A percentile compares a stretch with the other conserved stretches of the same genome.
phyloP scores from a whole-genome alignment of 2,113 vertebrate genomes.

The Leucosticte australis region DNA sequence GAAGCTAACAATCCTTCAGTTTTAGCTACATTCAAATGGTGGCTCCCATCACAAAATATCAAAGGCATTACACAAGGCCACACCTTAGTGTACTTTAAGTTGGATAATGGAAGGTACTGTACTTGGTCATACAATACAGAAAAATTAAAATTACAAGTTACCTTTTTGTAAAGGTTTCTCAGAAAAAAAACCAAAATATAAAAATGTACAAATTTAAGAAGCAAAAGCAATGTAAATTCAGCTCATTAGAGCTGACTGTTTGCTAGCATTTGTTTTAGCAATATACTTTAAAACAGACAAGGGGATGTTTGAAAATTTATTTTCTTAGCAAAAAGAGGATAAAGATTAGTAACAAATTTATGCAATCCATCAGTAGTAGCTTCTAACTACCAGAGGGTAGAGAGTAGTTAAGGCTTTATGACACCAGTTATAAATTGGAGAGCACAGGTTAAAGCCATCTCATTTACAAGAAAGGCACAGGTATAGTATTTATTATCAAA shows the following conservation, averaged over 20 bases:
- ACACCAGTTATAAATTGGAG: not conserved
- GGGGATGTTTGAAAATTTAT: not conserved
- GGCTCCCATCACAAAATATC: not conserved
- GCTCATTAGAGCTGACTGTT: not conserved
- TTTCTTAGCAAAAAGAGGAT: not conserved
- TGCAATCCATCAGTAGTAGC: not conserved
- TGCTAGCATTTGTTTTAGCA: not conserved
- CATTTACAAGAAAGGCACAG: not conserved
- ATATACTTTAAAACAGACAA: not conserved
- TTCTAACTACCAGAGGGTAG: not conserved
- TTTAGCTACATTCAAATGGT: not conserved
- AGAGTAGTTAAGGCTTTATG: not conserved
- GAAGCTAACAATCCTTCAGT: not conserved
- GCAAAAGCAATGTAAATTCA: not conserved
- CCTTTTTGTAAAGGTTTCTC: not conserved
- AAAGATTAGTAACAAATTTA: not conserved
- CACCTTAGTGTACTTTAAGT: not conserved
- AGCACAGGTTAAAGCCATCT: not conserved
- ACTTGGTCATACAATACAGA: not conserved
- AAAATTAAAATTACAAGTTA: not conserved
- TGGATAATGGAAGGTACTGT: not conserved
- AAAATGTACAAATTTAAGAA: not conserved
- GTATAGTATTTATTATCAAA: not conserved
- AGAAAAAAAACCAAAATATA: rapidly evolving
- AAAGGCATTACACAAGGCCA: not conserved